Conservation (phyloP, 2,797 vertebrate genomes). For the Euphonia xanthogaster region DNA sequence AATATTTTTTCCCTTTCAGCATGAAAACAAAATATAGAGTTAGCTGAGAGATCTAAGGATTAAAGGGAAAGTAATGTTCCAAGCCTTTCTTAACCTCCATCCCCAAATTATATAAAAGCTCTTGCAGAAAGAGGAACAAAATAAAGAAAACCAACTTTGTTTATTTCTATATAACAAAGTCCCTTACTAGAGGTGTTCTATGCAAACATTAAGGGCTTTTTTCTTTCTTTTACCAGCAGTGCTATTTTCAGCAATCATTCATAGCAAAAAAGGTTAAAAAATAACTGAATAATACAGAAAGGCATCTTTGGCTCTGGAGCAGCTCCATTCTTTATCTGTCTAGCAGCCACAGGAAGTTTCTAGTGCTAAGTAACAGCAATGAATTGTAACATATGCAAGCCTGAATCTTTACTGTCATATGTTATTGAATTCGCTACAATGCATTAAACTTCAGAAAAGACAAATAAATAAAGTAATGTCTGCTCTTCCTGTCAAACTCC, state of each 20-base stretch:
- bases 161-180: neutral
- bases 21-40: conserved; percentile 64
- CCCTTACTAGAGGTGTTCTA: neutral
- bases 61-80: conserved; percentile 25
- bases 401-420: neutral
- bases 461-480: neutral
- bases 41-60: conserved; percentile 27
- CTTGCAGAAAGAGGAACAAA: neutral
- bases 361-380: neutral
- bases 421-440: neutral
- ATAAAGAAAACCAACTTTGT: neutral
- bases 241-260: neutral
- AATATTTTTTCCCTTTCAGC: conserved; percentile 61
- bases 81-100: neutral
- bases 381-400: neutral
- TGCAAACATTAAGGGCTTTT: fast-evolving
- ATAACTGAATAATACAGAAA: neutral
- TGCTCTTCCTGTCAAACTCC: neutral
- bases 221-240: neutral
- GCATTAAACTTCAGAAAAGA: neutral
- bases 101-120: neutral
- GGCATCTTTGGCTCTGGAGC: neutral
- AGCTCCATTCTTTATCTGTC: neutral
- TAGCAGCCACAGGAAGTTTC: neutral
- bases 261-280: neutral